Conservation (phyloP, 2,888 invertebrate genomes). For the Stenolophus ochropezus region DNA sequence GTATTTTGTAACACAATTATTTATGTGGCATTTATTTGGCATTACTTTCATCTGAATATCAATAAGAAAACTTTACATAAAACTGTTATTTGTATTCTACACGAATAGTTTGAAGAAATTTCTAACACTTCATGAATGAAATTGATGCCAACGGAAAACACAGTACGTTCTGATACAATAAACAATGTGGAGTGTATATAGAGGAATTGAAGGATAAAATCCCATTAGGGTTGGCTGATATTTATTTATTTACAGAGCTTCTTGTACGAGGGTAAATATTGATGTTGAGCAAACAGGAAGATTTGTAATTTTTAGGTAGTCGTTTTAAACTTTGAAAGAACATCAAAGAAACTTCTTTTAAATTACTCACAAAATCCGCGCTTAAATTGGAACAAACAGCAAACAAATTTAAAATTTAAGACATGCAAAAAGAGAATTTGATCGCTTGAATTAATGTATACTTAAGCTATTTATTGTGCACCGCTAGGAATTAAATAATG, state of each 20-base stretch:
- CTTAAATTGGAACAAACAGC: neutral
- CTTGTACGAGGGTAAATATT: neutral
- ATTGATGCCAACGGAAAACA: neutral
- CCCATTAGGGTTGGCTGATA: neutral
- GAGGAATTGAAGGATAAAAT: constrained; percentile 1
- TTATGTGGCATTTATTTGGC: constrained; percentile 29
- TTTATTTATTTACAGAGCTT: constrained; percentile 13
- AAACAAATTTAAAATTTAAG: neutral
- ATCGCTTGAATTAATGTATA: neutral
- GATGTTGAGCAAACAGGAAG: constrained; percentile 9
- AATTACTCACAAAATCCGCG: constrained; percentile 8
- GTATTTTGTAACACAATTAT: constrained; percentile 13
- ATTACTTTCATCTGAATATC: constrained; percentile 9
- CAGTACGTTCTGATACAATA: neutral
- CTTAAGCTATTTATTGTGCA: neutral
- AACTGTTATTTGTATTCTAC: neutral
- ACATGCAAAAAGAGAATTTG: neutral
- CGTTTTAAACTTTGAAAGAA: constrained; percentile 5
- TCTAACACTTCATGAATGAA: neutral
- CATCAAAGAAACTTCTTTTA: constrained; percentile 18
- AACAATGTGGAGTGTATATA: neutral
- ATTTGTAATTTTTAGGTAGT: constrained; percentile 29
- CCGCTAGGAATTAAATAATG: neutral
- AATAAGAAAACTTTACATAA: constrained; percentile 2
- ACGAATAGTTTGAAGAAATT: neutral